These are phyloP conservation scores for Oryctolagus cuniculus DNA, from an alignment of 2,113 vertebrate species.

Conservation along the genomic window DNA sequence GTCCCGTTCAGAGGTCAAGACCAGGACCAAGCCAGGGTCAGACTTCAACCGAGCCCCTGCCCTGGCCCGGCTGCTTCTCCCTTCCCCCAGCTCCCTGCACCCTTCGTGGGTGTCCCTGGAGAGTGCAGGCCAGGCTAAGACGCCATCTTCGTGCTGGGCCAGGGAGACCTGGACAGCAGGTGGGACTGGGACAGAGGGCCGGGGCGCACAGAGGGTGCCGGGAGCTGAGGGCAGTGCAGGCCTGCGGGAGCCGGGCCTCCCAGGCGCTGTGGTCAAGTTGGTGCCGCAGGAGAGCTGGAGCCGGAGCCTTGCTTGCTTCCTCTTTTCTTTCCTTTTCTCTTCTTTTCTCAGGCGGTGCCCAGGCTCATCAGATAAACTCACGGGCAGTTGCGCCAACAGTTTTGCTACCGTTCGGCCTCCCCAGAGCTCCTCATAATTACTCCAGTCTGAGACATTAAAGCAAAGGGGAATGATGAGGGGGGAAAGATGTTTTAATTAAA, in stretches of 20 bases:
- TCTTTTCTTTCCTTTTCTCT: slow-evolving; percentile 38
- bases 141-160: not conserved
- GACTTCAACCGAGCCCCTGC: not conserved
- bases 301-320: not conserved
- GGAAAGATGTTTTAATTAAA: slow-evolving; percentile 88
- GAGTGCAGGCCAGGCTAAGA: not conserved
- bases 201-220: slow-evolving; percentile 11
- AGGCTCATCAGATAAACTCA: slow-evolving; percentile 86
- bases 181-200: not conserved
- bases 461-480: slow-evolving; percentile 47
- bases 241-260: not conserved
- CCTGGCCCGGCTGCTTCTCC: not conserved
- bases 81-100: not conserved
- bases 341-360: slow-evolving; percentile 71
- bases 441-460: slow-evolving; percentile 86
- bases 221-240: slow-evolving; percentile 36
- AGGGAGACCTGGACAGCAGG: too few species aligned
- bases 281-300: slow-evolving; percentile 62
- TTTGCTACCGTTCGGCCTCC: slow-evolving; percentile 85
- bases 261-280: slow-evolving; percentile 65
- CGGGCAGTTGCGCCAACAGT: slow-evolving; percentile 81
- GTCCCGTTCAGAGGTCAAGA: too few species aligned
- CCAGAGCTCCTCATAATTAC: slow-evolving; percentile 87
- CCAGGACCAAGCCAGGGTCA: too few species aligned
- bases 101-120: not conserved